These are phyloP conservation scores for Acrossocheilus fasciatus DNA, from an alignment of 2,797 vertebrate genomes.

Conservation along the genomic window DNA sequence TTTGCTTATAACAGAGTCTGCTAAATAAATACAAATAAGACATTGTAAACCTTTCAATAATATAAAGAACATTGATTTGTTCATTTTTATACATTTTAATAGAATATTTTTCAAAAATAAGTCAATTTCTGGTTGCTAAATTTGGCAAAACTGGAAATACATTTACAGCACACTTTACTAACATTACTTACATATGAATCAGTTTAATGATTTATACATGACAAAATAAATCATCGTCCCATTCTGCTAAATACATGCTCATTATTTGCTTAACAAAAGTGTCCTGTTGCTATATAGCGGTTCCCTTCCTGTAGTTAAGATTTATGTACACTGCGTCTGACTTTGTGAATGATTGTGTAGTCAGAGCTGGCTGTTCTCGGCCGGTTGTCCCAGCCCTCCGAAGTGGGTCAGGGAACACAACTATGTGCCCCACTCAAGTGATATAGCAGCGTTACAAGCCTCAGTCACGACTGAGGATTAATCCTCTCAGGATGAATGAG, in stretches of 20 bases:
- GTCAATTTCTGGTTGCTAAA: background rate
- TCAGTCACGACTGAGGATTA: conserved; percentile 5
- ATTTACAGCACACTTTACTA: background rate
- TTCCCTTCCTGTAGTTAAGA: conserved; percentile 3
- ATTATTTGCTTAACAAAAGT: background rate
- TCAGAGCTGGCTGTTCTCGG: background rate
- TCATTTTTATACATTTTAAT: no score
- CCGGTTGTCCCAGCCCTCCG: background rate
- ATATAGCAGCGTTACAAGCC: background rate
- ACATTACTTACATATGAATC: background rate
- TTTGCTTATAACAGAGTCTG: background rate
- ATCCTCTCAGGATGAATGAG: conserved; percentile 45
- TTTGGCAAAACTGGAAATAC: background rate
- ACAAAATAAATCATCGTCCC: conserved; percentile 1
- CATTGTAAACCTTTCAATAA: no score
- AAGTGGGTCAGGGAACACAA: conserved; percentile 28
- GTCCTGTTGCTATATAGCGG: background rate
- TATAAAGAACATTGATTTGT: no score
- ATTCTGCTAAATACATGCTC: background rate
- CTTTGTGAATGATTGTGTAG: background rate
- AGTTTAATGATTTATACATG: background rate
- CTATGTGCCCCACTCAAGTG: background rate
- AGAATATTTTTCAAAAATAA: no score
- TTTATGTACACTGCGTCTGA: background rate
- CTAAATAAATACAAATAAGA: background rate